Conservation (phyloP, 2,113 vertebrate genomes). For the Rana temporaria region DNA sequence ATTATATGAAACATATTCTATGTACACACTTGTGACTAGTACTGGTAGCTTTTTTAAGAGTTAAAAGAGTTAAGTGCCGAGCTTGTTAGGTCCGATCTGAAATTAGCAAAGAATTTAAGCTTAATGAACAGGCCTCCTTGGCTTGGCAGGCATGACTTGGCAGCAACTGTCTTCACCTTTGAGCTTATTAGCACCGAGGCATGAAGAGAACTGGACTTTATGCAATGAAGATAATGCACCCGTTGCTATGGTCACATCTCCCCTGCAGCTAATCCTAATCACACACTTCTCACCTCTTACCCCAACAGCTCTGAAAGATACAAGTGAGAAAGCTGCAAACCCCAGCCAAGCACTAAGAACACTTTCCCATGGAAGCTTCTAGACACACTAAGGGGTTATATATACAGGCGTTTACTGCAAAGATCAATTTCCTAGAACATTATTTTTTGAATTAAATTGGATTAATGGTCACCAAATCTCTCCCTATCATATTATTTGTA, state of each 20-base stretch:
- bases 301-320: not conserved
- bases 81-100: not conserved
- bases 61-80: not conserved
- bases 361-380: not conserved
- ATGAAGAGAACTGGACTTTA: conserved; percentile 42
- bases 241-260: conserved; percentile 39
- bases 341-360: not conserved
- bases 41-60: no score
- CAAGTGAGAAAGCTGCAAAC: not conserved
- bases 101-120: conserved; percentile 2
- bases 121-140: conserved; percentile 1
- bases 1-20: no score
- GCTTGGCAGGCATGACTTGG: not conserved
- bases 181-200: conserved; percentile 36
- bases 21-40: no score
- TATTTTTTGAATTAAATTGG: no score
- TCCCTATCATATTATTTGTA: not conserved
- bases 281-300: conserved; percentile 23
- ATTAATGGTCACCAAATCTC: not conserved
- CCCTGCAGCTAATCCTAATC: conserved; percentile 24
- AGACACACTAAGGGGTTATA: not conserved
- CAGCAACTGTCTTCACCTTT: conserved; percentile 35
- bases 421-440: not conserved
- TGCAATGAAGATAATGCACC: conserved; percentile 26
- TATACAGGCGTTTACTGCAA: not conserved